Evolutionary conservation across 2,113 vertebrate genomes (phyloP), one percentile per base, ranked within the genome.

Genomic region (Chloebia gouldiae): DNA sequence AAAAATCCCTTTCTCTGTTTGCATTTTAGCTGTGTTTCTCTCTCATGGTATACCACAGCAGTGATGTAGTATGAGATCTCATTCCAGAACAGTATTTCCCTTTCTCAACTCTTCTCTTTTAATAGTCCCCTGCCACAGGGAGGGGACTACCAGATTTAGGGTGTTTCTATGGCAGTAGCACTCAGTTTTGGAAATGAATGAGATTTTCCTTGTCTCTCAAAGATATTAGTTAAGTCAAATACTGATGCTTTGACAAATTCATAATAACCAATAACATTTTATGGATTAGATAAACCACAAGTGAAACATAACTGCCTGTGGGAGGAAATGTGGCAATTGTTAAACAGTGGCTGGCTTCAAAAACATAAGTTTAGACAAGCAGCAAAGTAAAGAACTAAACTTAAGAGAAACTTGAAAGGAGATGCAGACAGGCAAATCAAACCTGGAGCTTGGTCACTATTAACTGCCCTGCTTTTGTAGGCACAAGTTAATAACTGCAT

Each of bases 291-390:
- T 82, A 72, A 95, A 91, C 86, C 93, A 83, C 87, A 76, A 87
- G 70, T 93, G 87, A 96, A 96, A 88, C 53, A 40, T 40, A 73
- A 71, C 92, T 81, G 80, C 73, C 56, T 87, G 73, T 78, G 75
- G 85, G 51, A 94, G 82, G 90, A 93, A 96, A 95, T 78, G 77
- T 89, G 87, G 88, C 88, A 96, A 93, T 80, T 89, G 92, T 94
- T 94, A 90, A 95, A 70, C 79, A 83, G 89, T 72, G 56, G 35
- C 79, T 90, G 93, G 68, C 75, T 94, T 95, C 86, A 95, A 82
- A 92, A 92, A 82, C 61, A 82, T 53, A 63, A 63, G 19, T 80
- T 93, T 47, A 82, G 73, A 81, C 61, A 88, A 94, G 73, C 60
- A 90, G 71, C 57, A 47, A 86, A 83, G 57, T 22, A 73, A 86